Percentiles rank a stretch among this genome's conserved stretches.
These are phyloP conservation scores for Axinella damicornis DNA, from an alignment of 37 sponge, comb jelly and placozoan species.

Conservation along the genomic window DNA sequence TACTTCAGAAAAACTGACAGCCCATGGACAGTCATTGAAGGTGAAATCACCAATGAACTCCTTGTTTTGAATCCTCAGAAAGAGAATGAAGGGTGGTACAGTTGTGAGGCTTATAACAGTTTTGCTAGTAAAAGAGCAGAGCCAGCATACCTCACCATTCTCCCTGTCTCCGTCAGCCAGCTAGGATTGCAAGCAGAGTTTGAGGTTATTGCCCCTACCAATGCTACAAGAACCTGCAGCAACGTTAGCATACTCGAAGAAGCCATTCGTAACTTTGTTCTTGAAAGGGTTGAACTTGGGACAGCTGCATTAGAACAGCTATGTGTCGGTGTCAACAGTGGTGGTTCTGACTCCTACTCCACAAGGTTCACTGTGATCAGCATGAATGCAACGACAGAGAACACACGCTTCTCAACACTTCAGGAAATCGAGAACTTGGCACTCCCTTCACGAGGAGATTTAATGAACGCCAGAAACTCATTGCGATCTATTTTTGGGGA, in stretches of 20 bases:
- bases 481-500: not conserved
- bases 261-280: not conserved
- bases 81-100: slow-evolving; percentile 51
- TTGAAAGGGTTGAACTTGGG: not conserved
- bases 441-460: not conserved
- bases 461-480: not conserved
- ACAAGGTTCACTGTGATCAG: not conserved
- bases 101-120: slow-evolving; percentile 32
- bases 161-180: slow-evolving; percentile 16
- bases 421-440: slow-evolving; percentile 12
- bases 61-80: slow-evolving; percentile 29
- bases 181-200: slow-evolving; percentile 10
- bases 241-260: not conserved
- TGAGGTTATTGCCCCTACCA: not conserved
- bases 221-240: not conserved
- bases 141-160: slow-evolving; percentile 31
- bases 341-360: not conserved
- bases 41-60: slow-evolving; percentile 19
- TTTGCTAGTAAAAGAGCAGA: slow-evolving; percentile 5
- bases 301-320: not conserved
- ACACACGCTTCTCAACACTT: not conserved
- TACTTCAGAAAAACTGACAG: not conserved
- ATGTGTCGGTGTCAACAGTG: not conserved
- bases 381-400: not conserved
- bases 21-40: slow-evolving; percentile 10